A percentile compares a stretch with the other conserved stretches of the same genome.
These are phyloP conservation scores for Caranx ignobilis DNA, from an alignment of 2,113 vertebrate genomes.

Conservation along the genomic window DNA sequence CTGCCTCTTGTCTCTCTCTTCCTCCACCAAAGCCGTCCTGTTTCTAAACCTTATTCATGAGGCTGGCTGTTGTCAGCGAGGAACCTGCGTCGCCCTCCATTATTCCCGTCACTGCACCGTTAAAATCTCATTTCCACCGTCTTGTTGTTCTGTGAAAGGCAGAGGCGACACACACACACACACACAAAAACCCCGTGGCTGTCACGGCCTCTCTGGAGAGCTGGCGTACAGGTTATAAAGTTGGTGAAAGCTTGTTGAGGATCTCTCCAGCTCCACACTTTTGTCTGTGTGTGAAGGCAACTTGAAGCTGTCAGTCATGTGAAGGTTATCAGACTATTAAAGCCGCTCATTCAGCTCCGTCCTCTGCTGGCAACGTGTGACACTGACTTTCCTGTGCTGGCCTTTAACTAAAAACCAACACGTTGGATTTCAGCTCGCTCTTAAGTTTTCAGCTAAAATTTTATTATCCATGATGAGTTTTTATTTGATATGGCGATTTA, in stretches of 20 bases:
- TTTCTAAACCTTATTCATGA: constrained; percentile 39
- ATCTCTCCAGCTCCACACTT: constrained; percentile 49
- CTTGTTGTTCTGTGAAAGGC: constrained; percentile 52
- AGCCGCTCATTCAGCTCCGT: constrained; percentile 28
- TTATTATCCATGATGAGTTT: constrained; percentile 28
- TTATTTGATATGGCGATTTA: constrained; percentile 14
- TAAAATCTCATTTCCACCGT: constrained; percentile 43
- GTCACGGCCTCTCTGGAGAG: constrained; percentile 51
- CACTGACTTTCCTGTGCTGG: constrained; percentile 18
- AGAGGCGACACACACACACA: constrained; percentile 3
- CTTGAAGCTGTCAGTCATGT: constrained; percentile 50
- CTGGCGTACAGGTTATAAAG: constrained; percentile 15
- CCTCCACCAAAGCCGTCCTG: constrained; percentile 3
- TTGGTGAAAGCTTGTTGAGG: constrained; percentile 46
- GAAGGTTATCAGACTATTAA: constrained; percentile 59
- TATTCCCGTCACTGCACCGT: constrained; percentile 19
- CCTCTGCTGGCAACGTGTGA: constrained; percentile 36
- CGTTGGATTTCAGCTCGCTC: not conserved
- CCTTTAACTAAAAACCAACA: constrained; percentile 17
- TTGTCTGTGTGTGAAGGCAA: constrained; percentile 47
- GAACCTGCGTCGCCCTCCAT: constrained; percentile 26
- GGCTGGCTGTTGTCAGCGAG: constrained; percentile 10
- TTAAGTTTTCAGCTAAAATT: constrained; percentile 9
- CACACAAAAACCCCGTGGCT: constrained; percentile 6
- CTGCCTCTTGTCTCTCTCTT: constrained; percentile 4